A percentile compares a stretch with the other conserved stretches of the same genome.
Evolutionary conservation across 2,113 vertebrate species (phyloP).

Genomic region (Cololabis saira): DNA sequence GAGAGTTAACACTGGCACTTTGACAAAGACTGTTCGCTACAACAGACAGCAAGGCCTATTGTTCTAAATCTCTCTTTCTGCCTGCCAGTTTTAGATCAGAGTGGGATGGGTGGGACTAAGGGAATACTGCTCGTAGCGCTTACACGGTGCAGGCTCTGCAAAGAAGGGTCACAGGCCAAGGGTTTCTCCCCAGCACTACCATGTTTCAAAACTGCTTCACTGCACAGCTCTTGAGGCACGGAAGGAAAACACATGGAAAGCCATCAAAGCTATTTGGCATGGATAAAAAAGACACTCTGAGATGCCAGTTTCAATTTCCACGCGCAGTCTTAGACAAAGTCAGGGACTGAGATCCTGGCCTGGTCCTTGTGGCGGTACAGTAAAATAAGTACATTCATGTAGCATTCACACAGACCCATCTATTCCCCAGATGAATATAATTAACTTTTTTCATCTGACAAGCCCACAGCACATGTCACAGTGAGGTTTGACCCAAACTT

Average conservation of each 20-base stretch:
- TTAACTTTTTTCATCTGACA: constrained; percentile 74
- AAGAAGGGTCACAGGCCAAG: constrained; percentile 71
- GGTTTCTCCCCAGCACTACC: constrained; percentile 69
- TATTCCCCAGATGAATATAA: constrained; percentile 79
- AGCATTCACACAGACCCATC: constrained; percentile 72
- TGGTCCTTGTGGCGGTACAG: constrained; percentile 73
- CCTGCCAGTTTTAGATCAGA: constrained; percentile 72
- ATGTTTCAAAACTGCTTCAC: constrained; percentile 60
- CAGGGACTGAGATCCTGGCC: constrained; percentile 71
- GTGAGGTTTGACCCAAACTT: constrained; percentile 77
- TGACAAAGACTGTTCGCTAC: constrained; percentile 65
- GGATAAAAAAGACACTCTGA: constrained; percentile 77
- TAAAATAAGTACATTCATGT: constrained; percentile 75
- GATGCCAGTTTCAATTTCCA: constrained; percentile 82
- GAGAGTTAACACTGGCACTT: constrained; percentile 55
- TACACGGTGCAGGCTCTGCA: constrained; percentile 69
- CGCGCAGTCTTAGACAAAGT: constrained; percentile 63
- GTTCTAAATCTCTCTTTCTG: constrained; percentile 70
- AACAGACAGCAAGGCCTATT: constrained; percentile 70
- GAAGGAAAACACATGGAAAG: constrained; percentile 60
- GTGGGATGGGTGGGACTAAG: constrained; percentile 61
- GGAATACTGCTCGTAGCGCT: constrained; percentile 63
- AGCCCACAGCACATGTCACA: constrained; percentile 74
- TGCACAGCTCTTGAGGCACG: constrained; percentile 45
- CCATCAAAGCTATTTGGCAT: constrained; percentile 70